Evolutionary conservation across 2,888 invertebrate genomes (phyloP).

Genomic region (Cremastinae sp.): DNA sequence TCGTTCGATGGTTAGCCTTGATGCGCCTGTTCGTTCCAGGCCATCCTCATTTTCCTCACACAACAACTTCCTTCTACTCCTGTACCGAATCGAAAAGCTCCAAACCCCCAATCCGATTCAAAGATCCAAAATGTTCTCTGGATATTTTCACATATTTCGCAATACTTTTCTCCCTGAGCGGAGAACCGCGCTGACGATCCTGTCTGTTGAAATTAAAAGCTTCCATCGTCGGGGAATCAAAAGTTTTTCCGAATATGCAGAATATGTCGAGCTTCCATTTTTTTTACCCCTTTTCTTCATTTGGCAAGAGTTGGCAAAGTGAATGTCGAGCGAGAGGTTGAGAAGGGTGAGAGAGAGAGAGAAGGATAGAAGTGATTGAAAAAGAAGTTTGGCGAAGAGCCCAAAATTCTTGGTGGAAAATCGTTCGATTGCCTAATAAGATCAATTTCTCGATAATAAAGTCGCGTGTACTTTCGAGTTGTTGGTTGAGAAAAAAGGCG

Average conservation of each 20-base stretch:
- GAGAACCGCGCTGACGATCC: background rate
- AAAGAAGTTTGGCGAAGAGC: constrained; percentile 59
- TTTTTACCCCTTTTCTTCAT: constrained; percentile 13
- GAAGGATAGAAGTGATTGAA: constrained; percentile 34
- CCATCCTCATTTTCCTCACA: constrained; percentile 6
- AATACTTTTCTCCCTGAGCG: too few species aligned
- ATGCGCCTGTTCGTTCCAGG: constrained; percentile 46
- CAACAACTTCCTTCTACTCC: background rate
- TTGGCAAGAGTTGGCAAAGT: constrained; percentile 20
- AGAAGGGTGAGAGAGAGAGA: constrained; percentile 62
- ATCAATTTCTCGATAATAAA: constrained; percentile 80
- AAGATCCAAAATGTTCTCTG: too few species aligned
- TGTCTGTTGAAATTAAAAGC: background rate
- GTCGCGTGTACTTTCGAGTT: constrained; percentile 63
- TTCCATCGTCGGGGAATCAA: constrained; percentile 18
- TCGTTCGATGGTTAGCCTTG: constrained; percentile 40
- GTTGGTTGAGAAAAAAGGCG: constrained; percentile 12
- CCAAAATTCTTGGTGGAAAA: constrained; percentile 43
- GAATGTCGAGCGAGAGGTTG: constrained; percentile 55
- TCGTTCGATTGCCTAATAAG: constrained; percentile 71
- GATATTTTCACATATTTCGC: too few species aligned
- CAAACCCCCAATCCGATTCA: too few species aligned
- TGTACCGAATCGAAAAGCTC: too few species aligned
- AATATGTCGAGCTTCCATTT: background rate
- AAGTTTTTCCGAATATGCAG: constrained; percentile 40